Percentiles rank a stretch among this genome's conserved stretches.
phyloP scores from a whole-genome alignment of 2,888 invertebrate genomes.

The Athetis lepigone region DNA sequence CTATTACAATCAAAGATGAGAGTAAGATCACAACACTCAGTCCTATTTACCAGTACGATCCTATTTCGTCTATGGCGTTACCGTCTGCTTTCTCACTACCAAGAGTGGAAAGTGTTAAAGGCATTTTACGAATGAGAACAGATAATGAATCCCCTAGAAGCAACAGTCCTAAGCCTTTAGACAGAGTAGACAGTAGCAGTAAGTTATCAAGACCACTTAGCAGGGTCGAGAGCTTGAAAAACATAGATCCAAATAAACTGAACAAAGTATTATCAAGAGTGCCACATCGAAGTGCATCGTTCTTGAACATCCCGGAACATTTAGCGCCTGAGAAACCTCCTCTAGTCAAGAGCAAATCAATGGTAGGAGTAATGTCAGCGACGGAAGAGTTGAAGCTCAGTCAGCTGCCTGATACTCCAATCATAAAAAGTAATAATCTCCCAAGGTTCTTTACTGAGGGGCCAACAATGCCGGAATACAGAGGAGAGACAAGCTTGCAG shows the following conservation, averaged over 20 bases:
- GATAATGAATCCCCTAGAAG: conserved; percentile 77
- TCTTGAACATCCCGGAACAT: conserved; percentile 86
- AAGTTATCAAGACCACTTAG: conserved; percentile 77
- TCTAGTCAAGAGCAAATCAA: conserved; percentile 83
- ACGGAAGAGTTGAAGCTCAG: conserved; percentile 81
- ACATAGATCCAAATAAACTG: conserved; percentile 82
- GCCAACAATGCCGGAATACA: conserved; percentile 82
- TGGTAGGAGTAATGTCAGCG: conserved; percentile 80
- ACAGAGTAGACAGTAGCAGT: conserved; percentile 78
- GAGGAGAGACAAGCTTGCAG: conserved; percentile 83
- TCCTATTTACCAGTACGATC: conserved; percentile 84
- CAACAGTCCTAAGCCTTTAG: conserved; percentile 81
- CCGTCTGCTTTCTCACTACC: conserved; percentile 82
- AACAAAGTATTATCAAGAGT: conserved; percentile 84
- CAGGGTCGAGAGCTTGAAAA: conserved; percentile 86
- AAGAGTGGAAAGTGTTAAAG: conserved; percentile 85
- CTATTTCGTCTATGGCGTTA: conserved; percentile 76
- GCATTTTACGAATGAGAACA: conserved; percentile 78
- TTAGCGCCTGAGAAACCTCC: conserved; percentile 83
- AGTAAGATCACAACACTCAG: conserved; percentile 83
- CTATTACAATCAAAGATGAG: conserved; percentile 86
- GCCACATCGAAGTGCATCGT: conserved; percentile 87
- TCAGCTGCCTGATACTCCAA: conserved; percentile 86
- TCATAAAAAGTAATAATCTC: conserved; percentile 85
- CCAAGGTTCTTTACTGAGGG: conserved; percentile 87